A percentile compares a stretch with the other conserved stretches of the same genome.
These are phyloP conservation scores for Uropetala carovei DNA, from an alignment of 2,888 invertebrate species.

Conservation along the genomic window DNA sequence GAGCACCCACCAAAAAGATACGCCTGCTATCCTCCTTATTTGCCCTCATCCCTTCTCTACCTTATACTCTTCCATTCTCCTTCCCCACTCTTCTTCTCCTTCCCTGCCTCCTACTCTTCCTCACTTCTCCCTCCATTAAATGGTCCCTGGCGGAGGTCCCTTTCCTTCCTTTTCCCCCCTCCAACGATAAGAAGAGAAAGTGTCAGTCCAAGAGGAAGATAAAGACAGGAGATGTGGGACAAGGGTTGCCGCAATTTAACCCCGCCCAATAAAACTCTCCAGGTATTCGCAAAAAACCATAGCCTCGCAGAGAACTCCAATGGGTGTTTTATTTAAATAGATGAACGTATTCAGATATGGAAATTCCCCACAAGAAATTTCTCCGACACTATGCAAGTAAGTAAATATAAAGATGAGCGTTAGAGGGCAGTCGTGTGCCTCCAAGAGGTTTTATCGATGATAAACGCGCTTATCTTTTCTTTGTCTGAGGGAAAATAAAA, in stretches of 20 bases:
- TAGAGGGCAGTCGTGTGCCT: no score
- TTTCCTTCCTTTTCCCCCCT: background rate
- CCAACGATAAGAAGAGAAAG: conserved; percentile 27
- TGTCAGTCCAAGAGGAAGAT: conserved; percentile 27
- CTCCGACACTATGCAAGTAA: no score
- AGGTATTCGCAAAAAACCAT: conserved; percentile 19
- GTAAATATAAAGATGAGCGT: no score
- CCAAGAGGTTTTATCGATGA: no score
- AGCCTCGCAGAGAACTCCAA: background rate
- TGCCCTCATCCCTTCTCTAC: background rate
- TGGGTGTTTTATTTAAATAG: background rate
- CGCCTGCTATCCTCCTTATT: background rate
- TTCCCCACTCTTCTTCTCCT: background rate
- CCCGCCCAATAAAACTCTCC: conserved; percentile 10
- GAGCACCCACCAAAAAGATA: no score
- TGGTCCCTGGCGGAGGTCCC: no score
- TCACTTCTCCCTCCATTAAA: no score
- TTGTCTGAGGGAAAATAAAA: no score
- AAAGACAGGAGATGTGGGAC: conserved; percentile 18
- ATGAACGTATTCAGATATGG: background rate
- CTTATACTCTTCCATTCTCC: background rate
- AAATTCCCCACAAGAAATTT: background rate
- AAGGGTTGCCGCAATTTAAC: background rate
- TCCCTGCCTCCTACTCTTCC: background rate
- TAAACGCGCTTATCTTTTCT: no score